A percentile compares a stretch with the other conserved stretches of the same genome.
Evolutionary conservation across 2,113 vertebrate genomes (phyloP).

Genomic region (Amphiprion ocellaris): DNA sequence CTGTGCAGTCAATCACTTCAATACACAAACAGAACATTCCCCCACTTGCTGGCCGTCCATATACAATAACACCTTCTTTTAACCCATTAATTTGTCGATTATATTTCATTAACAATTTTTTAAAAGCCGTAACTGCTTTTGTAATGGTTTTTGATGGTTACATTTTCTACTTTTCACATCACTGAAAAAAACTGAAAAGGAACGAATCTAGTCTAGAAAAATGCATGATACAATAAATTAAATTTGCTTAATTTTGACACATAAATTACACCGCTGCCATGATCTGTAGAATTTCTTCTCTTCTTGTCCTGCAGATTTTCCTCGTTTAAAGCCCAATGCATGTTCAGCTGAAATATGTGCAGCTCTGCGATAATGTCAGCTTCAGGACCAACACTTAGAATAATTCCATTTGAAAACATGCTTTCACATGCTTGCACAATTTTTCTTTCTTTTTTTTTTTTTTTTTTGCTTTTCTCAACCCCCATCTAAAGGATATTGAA

Average conservation of each 20-base stretch:
- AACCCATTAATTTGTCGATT: conserved; percentile 48
- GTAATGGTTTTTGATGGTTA: background rate
- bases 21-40: conserved; percentile 44
- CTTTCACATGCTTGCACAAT: background rate
- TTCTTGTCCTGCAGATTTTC: background rate
- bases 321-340: conserved; percentile 15
- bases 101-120: conserved; percentile 52
- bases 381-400: conserved; percentile 57
- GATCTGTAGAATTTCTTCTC: conserved; percentile 1
- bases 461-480: conserved; percentile 45
- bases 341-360: conserved; percentile 12
- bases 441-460: conserved; percentile 9
- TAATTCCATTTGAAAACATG: conserved; percentile 33
- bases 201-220: background rate
- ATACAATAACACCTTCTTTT: conserved; percentile 36
- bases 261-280: conserved; percentile 26
- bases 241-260: background rate
- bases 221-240: background rate
- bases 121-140: conserved; percentile 6
- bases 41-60: conserved; percentile 27
- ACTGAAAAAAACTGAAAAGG: background rate
- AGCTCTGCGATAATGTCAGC: conserved; percentile 27
- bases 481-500: conserved; percentile 57
- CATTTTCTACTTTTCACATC: conserved; percentile 15
- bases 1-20: conserved; percentile 63